Evolutionary conservation across 1,140 invertebrate genomes (phyloP).

Genomic region (Thrips palmi): DNA sequence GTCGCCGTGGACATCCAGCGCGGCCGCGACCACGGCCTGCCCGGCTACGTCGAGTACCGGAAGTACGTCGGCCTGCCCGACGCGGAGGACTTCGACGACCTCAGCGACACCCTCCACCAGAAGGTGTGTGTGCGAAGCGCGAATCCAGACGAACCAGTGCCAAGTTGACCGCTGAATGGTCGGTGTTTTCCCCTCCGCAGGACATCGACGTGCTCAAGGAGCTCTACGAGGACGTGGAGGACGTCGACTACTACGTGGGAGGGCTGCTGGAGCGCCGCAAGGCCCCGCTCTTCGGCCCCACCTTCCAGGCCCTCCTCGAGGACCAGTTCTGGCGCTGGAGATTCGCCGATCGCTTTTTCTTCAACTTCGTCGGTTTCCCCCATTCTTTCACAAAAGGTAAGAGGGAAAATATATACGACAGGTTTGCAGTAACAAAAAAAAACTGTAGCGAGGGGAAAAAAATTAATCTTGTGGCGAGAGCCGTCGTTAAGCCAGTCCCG

Average conservation of each 20-base stretch:
- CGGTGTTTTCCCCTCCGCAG: constrained; percentile 25
- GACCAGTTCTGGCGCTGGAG: constrained; percentile 64
- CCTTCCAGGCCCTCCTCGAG: constrained; percentile 67
- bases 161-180: no score
- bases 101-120: constrained; percentile 31
- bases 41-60: constrained; percentile 63
- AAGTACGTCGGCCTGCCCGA: constrained; percentile 46
- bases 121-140: no score
- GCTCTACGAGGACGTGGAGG: constrained; percentile 41
- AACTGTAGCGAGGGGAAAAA: no score
- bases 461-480: no score
- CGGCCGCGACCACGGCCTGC: constrained; percentile 79
- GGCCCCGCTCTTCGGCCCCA: constrained; percentile 58
- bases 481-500: no score
- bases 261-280: constrained; percentile 49
- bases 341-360: constrained; percentile 62
- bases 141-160: no score
- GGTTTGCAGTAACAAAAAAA: no score
- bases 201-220: constrained; percentile 28
- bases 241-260: constrained; percentile 68
- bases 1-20: constrained; percentile 60
- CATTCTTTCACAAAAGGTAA: constrained; percentile 49
- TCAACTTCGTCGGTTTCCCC: constrained; percentile 39
- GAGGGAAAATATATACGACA: no score
- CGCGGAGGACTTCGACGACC: constrained; percentile 33